Evolutionary conservation across 2,797 vertebrate genomes (phyloP), one percentile per base, ranked within the genome.

Genomic region (Hoplostethus mediterraneus): DNA sequence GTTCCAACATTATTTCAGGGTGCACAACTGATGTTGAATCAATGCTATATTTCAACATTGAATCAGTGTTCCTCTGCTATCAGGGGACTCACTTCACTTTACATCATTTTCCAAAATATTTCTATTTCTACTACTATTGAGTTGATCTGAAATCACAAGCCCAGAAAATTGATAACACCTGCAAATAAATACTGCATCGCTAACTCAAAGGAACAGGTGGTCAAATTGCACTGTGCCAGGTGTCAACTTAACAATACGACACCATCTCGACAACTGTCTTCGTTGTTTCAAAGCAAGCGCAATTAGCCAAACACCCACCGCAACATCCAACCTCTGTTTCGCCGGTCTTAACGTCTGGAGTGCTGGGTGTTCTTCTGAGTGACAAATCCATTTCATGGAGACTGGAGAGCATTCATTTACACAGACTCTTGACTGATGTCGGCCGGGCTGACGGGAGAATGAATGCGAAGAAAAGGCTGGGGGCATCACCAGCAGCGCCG

Each of bases 371-470:
- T 81, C 58, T 70, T 67, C 54, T 76, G 72, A 87, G 77, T 76
- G 86, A 89, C 79, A 84, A 77, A 86, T 72, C 76, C 47, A 64
- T 76, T 81, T 86, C 82, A 79, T 72, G 69, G 76, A 76, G 73
- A 72, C 65, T 86, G 58, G 80, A 88, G 73, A 85, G 79, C 67
- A 58, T 85, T 81, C 60, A 69, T 83, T 89, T 83, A 77, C 86
- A 82, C 79, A 80, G 81, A 82, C 87, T 84, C 82, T 89, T 83
- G 85, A 89, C 83, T 85, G 78, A 87, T 87, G 80, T 90, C 90
- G 88, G 90, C 78, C 60, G 83, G 79, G 83, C 85, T 83, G 88
- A 88, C 74, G 33, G 76, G 48, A 44, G 49, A 73, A 83, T 80
- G 82, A 87, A 86, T 81, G 76, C 67, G 61, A 73, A 84, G 74